Conservation (phyloP, 2,888 invertebrate species). For the Rhaphigaster nebulosa region DNA sequence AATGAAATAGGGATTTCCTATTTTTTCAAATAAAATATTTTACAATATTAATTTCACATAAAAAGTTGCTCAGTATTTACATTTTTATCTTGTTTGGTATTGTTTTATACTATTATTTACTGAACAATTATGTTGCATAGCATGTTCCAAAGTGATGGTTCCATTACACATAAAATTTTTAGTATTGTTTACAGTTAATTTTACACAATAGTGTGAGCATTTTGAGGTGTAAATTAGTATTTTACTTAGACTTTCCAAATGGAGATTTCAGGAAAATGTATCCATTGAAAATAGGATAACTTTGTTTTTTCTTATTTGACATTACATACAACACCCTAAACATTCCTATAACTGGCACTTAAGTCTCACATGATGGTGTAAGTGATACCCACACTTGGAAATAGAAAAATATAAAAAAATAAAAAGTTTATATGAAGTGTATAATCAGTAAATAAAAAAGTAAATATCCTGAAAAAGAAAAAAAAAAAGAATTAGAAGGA, state of each 20-base stretch:
- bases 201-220: background rate
- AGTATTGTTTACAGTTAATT: background rate
- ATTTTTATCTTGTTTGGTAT: background rate
- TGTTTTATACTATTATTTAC: background rate
- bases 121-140: background rate
- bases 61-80: conserved; percentile 4
- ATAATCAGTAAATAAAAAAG: background rate
- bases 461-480: conserved; percentile 30
- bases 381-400: conserved; percentile 31
- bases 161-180: background rate
- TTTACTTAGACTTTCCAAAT: conserved; percentile 1
- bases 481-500: background rate
- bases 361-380: conserved; percentile 48
- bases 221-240: background rate
- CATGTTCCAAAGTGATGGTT: background rate
- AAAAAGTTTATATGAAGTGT: background rate
- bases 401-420: conserved; percentile 22
- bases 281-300: background rate
- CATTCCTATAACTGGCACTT: conserved; percentile 40
- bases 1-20: conserved; percentile 38
- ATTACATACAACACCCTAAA: conserved; percentile 31
- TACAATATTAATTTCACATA: background rate
- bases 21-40: conserved; percentile 36
- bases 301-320: background rate
- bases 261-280: background rate